phyloP scores from a whole-genome alignment of 2,888 invertebrate genomes.

The Heliconius ethilla region DNA sequence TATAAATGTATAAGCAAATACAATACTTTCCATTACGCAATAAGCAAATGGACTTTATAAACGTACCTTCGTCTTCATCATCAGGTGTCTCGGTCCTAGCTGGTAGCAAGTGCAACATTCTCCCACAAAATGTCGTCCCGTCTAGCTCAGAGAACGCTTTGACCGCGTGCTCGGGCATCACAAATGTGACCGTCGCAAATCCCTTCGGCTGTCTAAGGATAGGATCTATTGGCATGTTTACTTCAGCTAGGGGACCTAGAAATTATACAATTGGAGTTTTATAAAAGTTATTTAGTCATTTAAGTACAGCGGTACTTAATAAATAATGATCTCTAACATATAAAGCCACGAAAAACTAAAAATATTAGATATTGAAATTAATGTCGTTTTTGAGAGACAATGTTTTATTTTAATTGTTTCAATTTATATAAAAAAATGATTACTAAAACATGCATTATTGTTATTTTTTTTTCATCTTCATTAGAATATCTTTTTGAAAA shows the following conservation, averaged over 20 bases:
- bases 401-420: no score
- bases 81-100: constrained; percentile 85
- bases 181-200: constrained; percentile 94
- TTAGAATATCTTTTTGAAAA: not conserved
- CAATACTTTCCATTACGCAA: no score
- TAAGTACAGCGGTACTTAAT: not conserved
- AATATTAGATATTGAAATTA: no score
- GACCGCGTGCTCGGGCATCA: constrained; percentile 97
- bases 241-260: constrained; percentile 91
- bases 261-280: not conserved
- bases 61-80: constrained; percentile 71
- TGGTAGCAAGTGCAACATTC: constrained; percentile 96
- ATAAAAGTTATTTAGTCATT: not conserved
- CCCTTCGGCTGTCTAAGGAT: constrained; percentile 92
- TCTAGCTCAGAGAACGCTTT: constrained; percentile 93
- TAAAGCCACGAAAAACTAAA: not conserved
- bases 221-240: constrained; percentile 93
- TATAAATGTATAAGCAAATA: no score
- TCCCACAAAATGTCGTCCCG: constrained; percentile 94
- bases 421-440: no score
- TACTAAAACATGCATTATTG: no score
- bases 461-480: no score
- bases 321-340: not conserved
- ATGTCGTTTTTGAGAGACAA: no score
- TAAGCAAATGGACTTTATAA: not conserved